Evolutionary conservation across 2,888 invertebrate genomes (phyloP).

Genomic region (Machimus rusticus): DNA sequence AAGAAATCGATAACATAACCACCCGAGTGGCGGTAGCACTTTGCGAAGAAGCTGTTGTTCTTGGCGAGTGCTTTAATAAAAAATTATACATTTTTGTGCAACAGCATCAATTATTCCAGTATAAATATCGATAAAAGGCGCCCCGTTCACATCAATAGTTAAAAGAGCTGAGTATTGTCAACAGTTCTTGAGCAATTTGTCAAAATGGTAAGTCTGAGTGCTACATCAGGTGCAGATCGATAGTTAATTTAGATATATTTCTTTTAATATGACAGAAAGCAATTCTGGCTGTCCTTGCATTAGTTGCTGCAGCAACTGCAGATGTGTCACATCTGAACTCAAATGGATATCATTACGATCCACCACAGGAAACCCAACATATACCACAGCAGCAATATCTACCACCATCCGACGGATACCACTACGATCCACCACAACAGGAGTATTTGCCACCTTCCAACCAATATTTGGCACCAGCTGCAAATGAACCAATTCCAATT

Average conservation of each 20-base stretch:
- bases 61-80: not conserved
- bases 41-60: constrained; percentile 16
- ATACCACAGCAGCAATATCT: not conserved
- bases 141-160: not conserved
- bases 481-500: not conserved
- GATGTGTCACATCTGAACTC: constrained; percentile 25
- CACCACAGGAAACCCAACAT: not conserved
- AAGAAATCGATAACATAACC: constrained; percentile 15
- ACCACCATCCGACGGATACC: not conserved
- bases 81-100: constrained; percentile 19
- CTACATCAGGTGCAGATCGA: not conserved
- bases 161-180: not conserved
- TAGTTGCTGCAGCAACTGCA: not conserved
- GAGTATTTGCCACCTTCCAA: constrained; percentile 15
- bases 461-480: not conserved
- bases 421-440: not conserved
- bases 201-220: not conserved
- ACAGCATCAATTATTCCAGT: constrained; percentile 10
- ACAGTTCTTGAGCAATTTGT: not conserved
- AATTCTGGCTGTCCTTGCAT: not conserved
- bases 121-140: constrained; percentile 8
- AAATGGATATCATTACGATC: constrained; percentile 24
- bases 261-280: not conserved
- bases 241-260: not conserved
- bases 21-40: constrained; percentile 10